phyloP scores from a whole-genome alignment of 2,113 vertebrate genomes.

The Progne subis region DNA sequence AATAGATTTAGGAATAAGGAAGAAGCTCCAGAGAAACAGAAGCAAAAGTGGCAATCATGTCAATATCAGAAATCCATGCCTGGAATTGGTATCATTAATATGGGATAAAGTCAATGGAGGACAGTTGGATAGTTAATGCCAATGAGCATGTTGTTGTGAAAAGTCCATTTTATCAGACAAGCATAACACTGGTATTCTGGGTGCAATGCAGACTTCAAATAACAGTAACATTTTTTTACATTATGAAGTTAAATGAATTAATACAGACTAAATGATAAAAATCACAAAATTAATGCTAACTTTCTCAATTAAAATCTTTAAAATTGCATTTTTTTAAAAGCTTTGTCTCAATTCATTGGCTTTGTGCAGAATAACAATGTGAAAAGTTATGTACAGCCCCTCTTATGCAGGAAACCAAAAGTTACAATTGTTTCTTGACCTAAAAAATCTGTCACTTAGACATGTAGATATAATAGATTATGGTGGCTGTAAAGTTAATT shows the following conservation, averaged over 20 bases:
- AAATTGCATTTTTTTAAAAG: neutral
- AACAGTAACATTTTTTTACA: accelerated
- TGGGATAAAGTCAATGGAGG: neutral
- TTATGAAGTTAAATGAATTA: neutral
- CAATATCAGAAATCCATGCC: neutral
- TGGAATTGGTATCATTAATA: neutral
- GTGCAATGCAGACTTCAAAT: neutral
- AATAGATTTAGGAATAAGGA: neutral
- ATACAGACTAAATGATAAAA: neutral
- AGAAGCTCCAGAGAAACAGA: neutral
- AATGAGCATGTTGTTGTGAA: neutral
- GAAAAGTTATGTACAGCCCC: neutral
- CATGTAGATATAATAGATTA: neutral
- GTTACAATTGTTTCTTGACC: neutral
- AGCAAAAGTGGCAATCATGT: neutral
- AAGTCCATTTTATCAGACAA: neutral
- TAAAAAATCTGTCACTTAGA: neutral
- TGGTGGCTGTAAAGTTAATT: neutral
- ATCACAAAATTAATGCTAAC: neutral
- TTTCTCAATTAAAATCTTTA: neutral
- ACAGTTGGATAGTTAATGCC: neutral
- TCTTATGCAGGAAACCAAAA: neutral
- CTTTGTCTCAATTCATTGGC: neutral
- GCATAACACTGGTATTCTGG: neutral
- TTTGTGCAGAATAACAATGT: neutral